Evolutionary conservation across 2,113 vertebrate genomes (phyloP).

Genomic region (Gnathonemus longibarbis): DNA sequence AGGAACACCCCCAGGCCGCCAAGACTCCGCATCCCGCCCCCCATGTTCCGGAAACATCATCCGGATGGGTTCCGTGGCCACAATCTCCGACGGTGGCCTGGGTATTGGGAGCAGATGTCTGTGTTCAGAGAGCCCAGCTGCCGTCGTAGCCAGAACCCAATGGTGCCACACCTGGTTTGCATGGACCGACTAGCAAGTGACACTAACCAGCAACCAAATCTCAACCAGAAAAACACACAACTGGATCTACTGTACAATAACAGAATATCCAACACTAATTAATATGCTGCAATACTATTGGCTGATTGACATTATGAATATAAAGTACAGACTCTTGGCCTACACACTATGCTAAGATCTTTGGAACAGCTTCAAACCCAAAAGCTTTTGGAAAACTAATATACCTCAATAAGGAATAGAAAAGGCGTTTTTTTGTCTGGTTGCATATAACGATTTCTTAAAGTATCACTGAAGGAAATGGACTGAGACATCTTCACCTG

Average conservation of each 20-base stretch:
- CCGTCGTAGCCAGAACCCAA: neutral
- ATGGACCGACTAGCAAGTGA: neutral
- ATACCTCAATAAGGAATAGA: neutral
- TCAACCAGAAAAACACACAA: neutral
- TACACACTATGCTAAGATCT: neutral
- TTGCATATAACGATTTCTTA: neutral
- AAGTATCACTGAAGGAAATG: neutral
- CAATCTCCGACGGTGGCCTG: neutral
- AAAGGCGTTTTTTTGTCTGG: neutral
- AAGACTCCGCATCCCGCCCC: neutral
- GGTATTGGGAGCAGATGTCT: conserved; percentile 6
- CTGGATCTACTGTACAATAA: neutral
- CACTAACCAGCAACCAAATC: neutral
- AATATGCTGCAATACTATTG: neutral
- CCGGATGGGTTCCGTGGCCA: neutral
- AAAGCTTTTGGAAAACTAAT: neutral
- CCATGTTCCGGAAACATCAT: neutral
- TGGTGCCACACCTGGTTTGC: neutral
- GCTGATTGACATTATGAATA: neutral
- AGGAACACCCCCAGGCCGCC: neutral
- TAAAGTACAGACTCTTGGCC: neutral
- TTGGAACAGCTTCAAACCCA: neutral
- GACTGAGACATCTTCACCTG: neutral
- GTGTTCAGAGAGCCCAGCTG: too few species aligned
- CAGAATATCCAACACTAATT: neutral